These are phyloP conservation scores for Abscondita cerata DNA, from an alignment of 2,888 invertebrate genomes.

Conservation along the genomic window DNA sequence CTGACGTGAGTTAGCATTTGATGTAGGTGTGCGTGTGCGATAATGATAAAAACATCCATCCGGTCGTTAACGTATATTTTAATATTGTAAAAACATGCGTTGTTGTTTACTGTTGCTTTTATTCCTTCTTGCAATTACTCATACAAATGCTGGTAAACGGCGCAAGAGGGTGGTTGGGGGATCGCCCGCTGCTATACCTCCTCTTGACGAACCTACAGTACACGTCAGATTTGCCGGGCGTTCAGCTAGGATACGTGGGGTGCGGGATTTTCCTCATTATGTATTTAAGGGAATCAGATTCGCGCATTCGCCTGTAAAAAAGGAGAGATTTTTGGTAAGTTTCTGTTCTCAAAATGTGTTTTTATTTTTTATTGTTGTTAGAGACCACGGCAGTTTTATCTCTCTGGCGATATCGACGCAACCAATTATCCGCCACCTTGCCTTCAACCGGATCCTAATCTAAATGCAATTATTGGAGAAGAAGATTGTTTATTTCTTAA, in stretches of 20 bases:
- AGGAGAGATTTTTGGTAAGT: constrained; percentile 65
- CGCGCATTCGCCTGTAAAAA: constrained; percentile 66
- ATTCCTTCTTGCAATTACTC: neutral
- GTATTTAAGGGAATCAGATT: constrained; percentile 78
- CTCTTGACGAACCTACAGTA: constrained; percentile 74
- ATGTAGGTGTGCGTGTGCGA: constrained; percentile 12
- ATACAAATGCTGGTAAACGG: too few species aligned
- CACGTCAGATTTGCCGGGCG: constrained; percentile 69
- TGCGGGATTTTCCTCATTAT: constrained; percentile 68
- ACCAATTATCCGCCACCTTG: constrained; percentile 66
- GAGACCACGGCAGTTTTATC: constrained; percentile 54
- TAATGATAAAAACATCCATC: constrained; percentile 16
- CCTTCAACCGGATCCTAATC: constrained; percentile 63
- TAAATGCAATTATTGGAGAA: constrained; percentile 58
- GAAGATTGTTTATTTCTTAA: constrained; percentile 81
- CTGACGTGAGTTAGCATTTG: too few species aligned
- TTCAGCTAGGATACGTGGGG: constrained; percentile 69
- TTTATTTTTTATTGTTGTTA: constrained; percentile 33
- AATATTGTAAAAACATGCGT: too few species aligned
- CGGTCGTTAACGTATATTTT: constrained; percentile 1
- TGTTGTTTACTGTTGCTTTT: neutral
- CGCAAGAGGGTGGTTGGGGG: constrained; percentile 71
- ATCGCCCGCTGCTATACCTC: constrained; percentile 68
- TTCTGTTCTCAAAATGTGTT: constrained; percentile 1
- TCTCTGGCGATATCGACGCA: constrained; percentile 67